Base-by-base conservation (phyloP, 2,797 vertebrate species). In the Tokudaia tokunoshimensis region DNA sequence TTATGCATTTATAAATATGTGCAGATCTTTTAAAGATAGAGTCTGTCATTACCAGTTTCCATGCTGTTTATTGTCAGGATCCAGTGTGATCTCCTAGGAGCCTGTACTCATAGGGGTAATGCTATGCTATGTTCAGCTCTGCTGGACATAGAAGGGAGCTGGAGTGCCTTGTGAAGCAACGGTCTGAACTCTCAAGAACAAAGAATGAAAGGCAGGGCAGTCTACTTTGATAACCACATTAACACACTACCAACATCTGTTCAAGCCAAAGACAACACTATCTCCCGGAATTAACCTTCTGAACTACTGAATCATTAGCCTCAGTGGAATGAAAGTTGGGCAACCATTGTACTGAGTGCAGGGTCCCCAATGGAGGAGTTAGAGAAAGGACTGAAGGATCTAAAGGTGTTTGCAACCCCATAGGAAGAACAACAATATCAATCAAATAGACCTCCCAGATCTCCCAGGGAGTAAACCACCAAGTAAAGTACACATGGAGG, bases 181-280 rank as follows among this genome's bases (percentile, higher is more conserved):
- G 98, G 92, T 83, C 95, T 67, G 86, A 97, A 97, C 97, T 96
- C 96, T 98, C 95, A 96, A 97, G 98, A 99, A 99, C 97, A 98
- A 98, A 99, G 99, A 99, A 99, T 99, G 98, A 99, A 99, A 99
- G 99, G 99, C 99, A 99, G 99, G 99, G 99, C 99, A 99, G 99
- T 99, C 97, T 98, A 98, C 99, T 99, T 99, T 99, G 99, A 99
- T 99, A 99, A 99, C 99, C 99, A 99, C 99, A 99, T 99, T 99
- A 99, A 99, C 99, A 99, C 99, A 98, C 99, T 98, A 99, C 99
- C 99, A 99, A 99, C 99, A 99, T 99, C 99, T 99, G 99, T 99
- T 99, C 98, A 98, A 98, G 99, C 99, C 98, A 98, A 99, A 99
- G 99, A 99, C 99, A 99, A 99, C 98, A 98, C 99, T 99, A 99